phyloP scores from a whole-genome alignment of 1,140 invertebrate genomes.

The Zaprionus davidi region DNA sequence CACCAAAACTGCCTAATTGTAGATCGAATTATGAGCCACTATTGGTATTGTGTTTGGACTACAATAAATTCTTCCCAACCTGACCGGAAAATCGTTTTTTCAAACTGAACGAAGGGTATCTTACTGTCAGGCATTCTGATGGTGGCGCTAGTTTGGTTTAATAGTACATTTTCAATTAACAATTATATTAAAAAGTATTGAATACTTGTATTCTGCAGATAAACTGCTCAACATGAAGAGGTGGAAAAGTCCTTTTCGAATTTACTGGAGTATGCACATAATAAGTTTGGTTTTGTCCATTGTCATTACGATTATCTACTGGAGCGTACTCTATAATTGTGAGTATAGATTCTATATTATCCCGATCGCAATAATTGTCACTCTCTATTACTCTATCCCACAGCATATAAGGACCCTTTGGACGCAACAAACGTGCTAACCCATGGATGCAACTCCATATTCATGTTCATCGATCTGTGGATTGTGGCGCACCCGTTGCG shows the following conservation, averaged over 20 bases:
- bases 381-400: neutral
- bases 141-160: too few species aligned
- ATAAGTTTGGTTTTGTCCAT: conserved; percentile 86
- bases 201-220: conserved; percentile 45
- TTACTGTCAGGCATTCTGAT: too few species aligned
- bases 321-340: conserved; percentile 86
- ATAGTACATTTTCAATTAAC: too few species aligned
- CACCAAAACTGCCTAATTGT: too few species aligned
- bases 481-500: conserved; percentile 89
- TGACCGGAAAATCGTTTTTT: too few species aligned
- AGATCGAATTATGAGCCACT: too few species aligned
- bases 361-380: neutral
- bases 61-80: too few species aligned
- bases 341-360: conserved; percentile 13
- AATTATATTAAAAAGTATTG: too few species aligned
- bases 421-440: conserved; percentile 88
- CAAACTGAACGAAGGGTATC: too few species aligned
- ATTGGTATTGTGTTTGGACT: too few species aligned
- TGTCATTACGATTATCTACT: conserved; percentile 87
- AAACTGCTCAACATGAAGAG: conserved; percentile 69
- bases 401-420: conserved; percentile 67
- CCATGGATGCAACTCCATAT: conserved; percentile 90
- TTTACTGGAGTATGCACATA: conserved; percentile 87
- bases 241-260: conserved; percentile 84
- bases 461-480: conserved; percentile 90